phyloP scores from a whole-genome alignment of 2,797 vertebrate genomes.

The Sorex maritimensis region DNA sequence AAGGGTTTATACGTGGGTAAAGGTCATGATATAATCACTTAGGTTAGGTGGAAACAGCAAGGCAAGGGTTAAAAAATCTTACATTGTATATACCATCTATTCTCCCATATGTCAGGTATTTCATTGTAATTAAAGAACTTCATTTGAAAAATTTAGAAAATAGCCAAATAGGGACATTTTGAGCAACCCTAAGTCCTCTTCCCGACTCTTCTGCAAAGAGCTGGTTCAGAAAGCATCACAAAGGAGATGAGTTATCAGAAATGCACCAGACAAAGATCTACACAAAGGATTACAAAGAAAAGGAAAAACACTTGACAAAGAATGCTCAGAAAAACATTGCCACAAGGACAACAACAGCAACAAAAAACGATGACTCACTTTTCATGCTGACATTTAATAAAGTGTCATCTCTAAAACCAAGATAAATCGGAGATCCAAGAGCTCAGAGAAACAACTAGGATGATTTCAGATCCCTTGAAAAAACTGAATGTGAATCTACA shows the following conservation, averaged over 20 bases:
- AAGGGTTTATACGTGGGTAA: no score
- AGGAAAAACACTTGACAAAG: background rate
- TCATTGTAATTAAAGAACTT: no score
- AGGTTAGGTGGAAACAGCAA: no score
- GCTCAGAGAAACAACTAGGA: background rate
- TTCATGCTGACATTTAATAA: background rate
- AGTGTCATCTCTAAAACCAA: background rate
- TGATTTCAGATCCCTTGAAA: background rate
- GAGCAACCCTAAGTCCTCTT: background rate
- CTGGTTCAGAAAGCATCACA: background rate
- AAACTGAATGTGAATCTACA: background rate
- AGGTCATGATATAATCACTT: no score
- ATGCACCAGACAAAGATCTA: background rate
- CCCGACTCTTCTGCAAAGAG: conserved; percentile 10
- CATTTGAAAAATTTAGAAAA: no score
- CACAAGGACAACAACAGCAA: background rate
- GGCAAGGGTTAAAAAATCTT: no score
- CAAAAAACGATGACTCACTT: background rate
- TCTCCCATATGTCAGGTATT: no score
- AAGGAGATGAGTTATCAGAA: background rate
- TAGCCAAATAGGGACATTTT: background rate
- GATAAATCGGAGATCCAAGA: background rate
- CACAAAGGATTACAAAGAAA: background rate
- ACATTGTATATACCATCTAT: no score
- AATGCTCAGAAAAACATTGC: background rate